Base-by-base conservation (phyloP, 2,888 invertebrate species). In the Geophilus truncorum region DNA sequence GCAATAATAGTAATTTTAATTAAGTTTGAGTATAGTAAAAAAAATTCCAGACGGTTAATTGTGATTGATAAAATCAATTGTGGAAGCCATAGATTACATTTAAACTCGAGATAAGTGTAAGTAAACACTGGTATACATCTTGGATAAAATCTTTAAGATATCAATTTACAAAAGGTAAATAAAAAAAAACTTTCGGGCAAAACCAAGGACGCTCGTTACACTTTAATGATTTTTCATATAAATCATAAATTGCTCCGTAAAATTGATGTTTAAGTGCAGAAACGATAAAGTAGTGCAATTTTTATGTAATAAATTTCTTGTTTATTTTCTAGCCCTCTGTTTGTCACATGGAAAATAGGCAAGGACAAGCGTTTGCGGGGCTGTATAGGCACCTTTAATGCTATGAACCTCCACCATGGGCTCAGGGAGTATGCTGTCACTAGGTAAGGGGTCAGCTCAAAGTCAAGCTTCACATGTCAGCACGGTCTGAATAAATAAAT, bases 281-380 rank as follows among this genome's bases (percentile, higher is more conserved):
- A 6, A 9, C 32, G 32, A 32, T 32, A 9, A 32, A 32, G 9
- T 32, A 32, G 32, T 32, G 32, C 32, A 32, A 75, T 23, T 25
- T 75, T 75, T 7, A 75, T 30, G 18, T 51, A 51, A 51, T 18
- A 51, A 18, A 21, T 51, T 51, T 34, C n/a, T 36, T 81, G 80
- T 32, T 82, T 80, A 83, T 75, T 85, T 90, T 90, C 83, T 89
- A 96, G 96, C 88, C 99, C 99, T 81, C 90, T 99, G 86, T 99
- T 99, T 90, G 99, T 99, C 84, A 99, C 99, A 83, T 99, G 99
- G 99, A 95, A 96, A 89, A 96, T 96, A 86, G 99, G 98, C 80
- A 93, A 94, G 87, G 97, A 97, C 86, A 93, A 95, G 86, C 92
- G 96, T 83, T 91, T 99, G 82, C 92, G 99, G 83, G 99, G 99